Conservation (phyloP, 2,797 vertebrate species). For the Anolis apletophallus region DNA sequence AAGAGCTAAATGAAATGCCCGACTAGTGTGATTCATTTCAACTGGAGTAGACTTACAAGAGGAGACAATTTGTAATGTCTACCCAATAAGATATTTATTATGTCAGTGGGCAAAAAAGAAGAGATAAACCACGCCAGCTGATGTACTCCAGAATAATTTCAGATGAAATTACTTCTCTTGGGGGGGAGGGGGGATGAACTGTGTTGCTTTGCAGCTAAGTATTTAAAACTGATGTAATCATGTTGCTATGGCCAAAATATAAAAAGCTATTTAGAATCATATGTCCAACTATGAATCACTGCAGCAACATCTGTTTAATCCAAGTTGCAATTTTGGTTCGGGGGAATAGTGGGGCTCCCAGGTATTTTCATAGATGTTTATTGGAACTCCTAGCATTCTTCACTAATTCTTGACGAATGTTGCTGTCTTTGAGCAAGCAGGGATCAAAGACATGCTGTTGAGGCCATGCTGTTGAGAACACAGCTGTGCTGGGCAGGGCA, state of each 20-base stretch:
- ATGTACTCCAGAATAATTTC: slow-evolving; percentile 42
- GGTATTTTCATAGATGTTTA: too few species aligned
- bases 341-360: not conserved
- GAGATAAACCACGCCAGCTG: slow-evolving; percentile 22
- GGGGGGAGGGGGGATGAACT: slow-evolving; percentile 5
- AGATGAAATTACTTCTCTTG: slow-evolving; percentile 15
- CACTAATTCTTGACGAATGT: too few species aligned
- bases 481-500: too few species aligned
- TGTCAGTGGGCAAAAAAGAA: slow-evolving; percentile 34
- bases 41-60: slow-evolving; percentile 42
- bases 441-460: too few species aligned
- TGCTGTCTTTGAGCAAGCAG: too few species aligned
- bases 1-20: slow-evolving; percentile 31
- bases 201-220: slow-evolving; percentile 15
- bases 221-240: slow-evolving; percentile 42
- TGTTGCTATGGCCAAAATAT: not conserved
- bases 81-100: slow-evolving; percentile 2
- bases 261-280: slow-evolving; percentile 12
- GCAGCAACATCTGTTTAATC: not conserved
- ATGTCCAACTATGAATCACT: not conserved
- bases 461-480: too few species aligned
- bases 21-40: not conserved
- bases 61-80: slow-evolving; percentile 41
- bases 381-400: not conserved
- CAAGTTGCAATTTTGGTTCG: not conserved